Evolutionary conservation across 1,140 invertebrate genomes (phyloP).

Genomic region (Grapholita molesta): DNA sequence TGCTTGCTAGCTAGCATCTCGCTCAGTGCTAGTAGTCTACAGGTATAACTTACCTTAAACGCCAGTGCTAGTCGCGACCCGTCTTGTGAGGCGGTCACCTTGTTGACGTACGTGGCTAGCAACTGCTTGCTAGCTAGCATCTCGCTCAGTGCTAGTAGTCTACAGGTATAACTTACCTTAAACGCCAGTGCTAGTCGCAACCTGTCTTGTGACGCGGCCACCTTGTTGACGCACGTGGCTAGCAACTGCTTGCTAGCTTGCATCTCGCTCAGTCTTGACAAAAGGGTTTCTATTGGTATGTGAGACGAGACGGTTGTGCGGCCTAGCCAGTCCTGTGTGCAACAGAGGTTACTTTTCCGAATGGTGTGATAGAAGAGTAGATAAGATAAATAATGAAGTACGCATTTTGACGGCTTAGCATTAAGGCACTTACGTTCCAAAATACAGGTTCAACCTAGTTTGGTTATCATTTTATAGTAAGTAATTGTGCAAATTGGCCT

Average conservation of each 20-base stretch:
- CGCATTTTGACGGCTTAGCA: too few species aligned
- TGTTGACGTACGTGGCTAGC: slow-evolving; percentile 55
- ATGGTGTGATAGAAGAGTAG: too few species aligned
- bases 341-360: too few species aligned
- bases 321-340: slow-evolving; percentile 67
- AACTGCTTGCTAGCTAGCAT: slow-evolving; percentile 48
- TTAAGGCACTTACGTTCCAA: too few species aligned
- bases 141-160: slow-evolving; percentile 50
- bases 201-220: slow-evolving; percentile 53
- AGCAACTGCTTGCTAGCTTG: slow-evolving; percentile 48
- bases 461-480: too few species aligned
- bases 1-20: slow-evolving; percentile 50
- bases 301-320: slow-evolving; percentile 66
- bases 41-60: slow-evolving; percentile 53
- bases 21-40: slow-evolving; percentile 40
- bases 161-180: slow-evolving; percentile 45
- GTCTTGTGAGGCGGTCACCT: slow-evolving; percentile 51
- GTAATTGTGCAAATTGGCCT: too few species aligned
- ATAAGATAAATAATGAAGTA: too few species aligned
- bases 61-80: slow-evolving; percentile 56
- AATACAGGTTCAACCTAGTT: too few species aligned
- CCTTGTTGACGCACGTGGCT: slow-evolving; percentile 53
- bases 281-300: slow-evolving; percentile 58
- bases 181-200: slow-evolving; percentile 59
- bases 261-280: slow-evolving; percentile 52